A percentile compares a stretch with the other conserved stretches of the same genome.
Conservation (phyloP, 2,113 vertebrate genomes). For the Rhipidura dahli region DNA sequence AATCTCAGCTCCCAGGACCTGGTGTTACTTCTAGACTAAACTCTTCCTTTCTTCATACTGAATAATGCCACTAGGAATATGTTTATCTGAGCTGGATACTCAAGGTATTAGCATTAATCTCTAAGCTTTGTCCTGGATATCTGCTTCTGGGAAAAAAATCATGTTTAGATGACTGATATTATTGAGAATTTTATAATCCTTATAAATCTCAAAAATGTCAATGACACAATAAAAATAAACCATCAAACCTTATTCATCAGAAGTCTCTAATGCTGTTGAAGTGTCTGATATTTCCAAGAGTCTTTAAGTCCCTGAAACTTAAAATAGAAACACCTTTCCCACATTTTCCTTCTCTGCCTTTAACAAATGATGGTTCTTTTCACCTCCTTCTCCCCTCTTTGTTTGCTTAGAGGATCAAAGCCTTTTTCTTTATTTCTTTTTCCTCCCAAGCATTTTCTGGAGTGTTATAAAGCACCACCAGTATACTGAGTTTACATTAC, state of each 20-base stretch:
- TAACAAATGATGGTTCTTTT: constrained; percentile 33
- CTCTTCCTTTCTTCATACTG: neutral
- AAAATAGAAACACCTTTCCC: constrained; percentile 33
- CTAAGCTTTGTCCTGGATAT: neutral
- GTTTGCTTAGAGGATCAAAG: constrained; percentile 68
- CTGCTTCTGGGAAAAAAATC: neutral
- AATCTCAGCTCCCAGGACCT: neutral
- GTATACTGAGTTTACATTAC: constrained; percentile 72
- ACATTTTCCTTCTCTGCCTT: constrained; percentile 9
- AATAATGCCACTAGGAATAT: neutral
- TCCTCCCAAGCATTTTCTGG: constrained; percentile 17
- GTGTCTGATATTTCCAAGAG: neutral
- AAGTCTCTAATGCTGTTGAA: neutral
- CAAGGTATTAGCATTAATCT: neutral
- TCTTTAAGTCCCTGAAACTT: neutral
- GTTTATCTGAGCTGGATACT: neutral
- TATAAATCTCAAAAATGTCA: neutral
- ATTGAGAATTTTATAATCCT: neutral
- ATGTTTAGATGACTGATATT: neutral
- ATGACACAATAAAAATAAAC: neutral
- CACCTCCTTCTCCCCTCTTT: constrained; percentile 42
- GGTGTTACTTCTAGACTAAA: neutral
- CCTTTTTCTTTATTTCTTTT: constrained; percentile 43
- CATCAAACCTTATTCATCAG: neutral
- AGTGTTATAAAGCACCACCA: constrained; percentile 50